Conservation (phyloP, 1,140 invertebrate species). For the Saccostrea echinata region DNA sequence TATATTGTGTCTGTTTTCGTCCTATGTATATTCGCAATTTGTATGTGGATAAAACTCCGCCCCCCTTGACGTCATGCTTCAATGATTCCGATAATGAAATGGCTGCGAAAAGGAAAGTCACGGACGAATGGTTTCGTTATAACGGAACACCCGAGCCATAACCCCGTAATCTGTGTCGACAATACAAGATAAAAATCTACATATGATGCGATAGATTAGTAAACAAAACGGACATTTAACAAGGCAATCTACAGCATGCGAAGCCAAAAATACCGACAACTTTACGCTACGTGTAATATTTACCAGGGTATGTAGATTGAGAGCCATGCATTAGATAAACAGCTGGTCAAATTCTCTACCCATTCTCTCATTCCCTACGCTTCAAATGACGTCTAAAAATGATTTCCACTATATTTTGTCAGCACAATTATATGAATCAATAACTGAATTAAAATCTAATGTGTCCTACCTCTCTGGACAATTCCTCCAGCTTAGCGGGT, state of each 20-base stretch:
- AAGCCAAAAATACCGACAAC: conserved; percentile 48
- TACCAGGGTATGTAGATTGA: conserved; percentile 56
- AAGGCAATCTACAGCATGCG: conserved; percentile 57
- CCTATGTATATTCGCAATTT: conserved; percentile 34
- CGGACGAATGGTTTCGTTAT: conserved; percentile 56
- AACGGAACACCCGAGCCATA: conserved; percentile 59
- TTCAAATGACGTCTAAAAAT: conserved; percentile 24
- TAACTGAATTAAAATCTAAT: conserved; percentile 22
- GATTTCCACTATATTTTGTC: conserved; percentile 22
- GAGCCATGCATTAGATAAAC: conserved; percentile 59
- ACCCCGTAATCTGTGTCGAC: conserved; percentile 24
- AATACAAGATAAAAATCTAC: conserved; percentile 32
- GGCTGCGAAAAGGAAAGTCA: conserved; percentile 57
- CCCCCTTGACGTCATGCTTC: conserved; percentile 58
- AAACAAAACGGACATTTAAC: conserved; percentile 43
- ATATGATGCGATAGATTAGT: conserved; percentile 42
- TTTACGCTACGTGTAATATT: conserved; percentile 53
- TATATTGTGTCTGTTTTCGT: conserved; percentile 52
- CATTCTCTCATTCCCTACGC: conserved; percentile 42
- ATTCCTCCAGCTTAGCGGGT: conserved; percentile 57
- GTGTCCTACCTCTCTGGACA: conserved; percentile 56
- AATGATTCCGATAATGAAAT: conserved; percentile 58
- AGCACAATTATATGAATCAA: conserved; percentile 40
- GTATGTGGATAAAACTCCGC: conserved; percentile 49
- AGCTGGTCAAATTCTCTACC: conserved; percentile 52